phyloP scores from a whole-genome alignment of 2,797 vertebrate species.

The Tenualosa thibaudeaui region DNA sequence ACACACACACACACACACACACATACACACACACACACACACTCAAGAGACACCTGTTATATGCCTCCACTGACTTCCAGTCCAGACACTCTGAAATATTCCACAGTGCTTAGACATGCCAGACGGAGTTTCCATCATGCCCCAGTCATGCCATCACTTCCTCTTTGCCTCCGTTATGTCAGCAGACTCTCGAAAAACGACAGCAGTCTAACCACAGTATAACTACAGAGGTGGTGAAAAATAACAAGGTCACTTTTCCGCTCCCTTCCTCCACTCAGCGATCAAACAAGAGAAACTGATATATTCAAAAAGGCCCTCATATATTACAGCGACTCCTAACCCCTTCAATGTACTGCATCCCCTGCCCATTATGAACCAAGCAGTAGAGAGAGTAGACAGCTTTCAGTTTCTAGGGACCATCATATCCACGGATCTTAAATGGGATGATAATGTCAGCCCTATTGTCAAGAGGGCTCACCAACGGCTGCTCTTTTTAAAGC shows the following conservation, averaged over 20 bases:
- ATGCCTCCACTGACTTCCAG: not conserved
- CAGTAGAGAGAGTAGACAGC: no score
- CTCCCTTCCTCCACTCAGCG: not conserved
- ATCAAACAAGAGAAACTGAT: not conserved
- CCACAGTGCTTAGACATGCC: not conserved
- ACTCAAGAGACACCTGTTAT: not conserved
- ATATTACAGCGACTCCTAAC: not conserved
- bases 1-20: not conserved
- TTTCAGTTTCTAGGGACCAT: no score
- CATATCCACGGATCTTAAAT: no score
- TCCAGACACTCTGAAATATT: not conserved
- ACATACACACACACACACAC: not conserved
- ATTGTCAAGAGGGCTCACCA: no score
- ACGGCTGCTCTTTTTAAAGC: no score
- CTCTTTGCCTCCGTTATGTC: not conserved
- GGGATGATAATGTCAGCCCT: no score
- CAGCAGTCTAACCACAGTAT: not conserved
- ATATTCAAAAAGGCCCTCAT: not conserved
- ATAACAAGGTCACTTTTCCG: slow-evolving; percentile 5
- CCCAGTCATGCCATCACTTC: not conserved
- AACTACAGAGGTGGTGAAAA: not conserved
- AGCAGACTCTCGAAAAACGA: not conserved
- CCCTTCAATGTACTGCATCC: not conserved
- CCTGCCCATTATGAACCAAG: no score
- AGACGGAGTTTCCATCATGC: not conserved